Base-by-base conservation (phyloP, 2,113 vertebrate genomes). In the Catagonus wagneri region DNA sequence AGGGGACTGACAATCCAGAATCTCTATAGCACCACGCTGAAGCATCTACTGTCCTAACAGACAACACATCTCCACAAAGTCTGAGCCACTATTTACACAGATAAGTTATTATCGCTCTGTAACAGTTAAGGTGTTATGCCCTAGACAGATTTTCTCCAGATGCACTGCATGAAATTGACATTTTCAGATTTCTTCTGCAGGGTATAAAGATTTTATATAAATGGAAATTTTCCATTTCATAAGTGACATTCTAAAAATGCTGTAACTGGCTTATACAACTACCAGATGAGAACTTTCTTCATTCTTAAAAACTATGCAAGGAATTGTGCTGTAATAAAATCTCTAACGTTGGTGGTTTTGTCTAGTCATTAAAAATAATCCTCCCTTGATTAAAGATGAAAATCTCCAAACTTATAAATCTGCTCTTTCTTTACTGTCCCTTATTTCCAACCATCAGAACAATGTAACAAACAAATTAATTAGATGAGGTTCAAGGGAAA, bases 171-270 rank as follows among this genome's bases (percentile, higher is more conserved):
- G 96, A 96, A 96, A 97, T 95, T 97, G 96, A 96, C 95, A 97
- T 98, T 97, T 97, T 92, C 71, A 76, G 96, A 92, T 94, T 97
- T 95, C 95, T 95, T 90, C 96, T 94, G 93, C 87, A 94, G 92
- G 71, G 90, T 97, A 97, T 96, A 97, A 93, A 96, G 92, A 95
- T 96, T 97, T 95, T 93, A 97, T 96, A 97, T 93, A 96, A 96
- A 97, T 94, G 95, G 95, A 97, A 95, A 96, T 94, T 94, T 97
- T 86, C 72, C 71, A 81, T 96, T 96, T 95, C 83, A 25, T 95
- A 96, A 88, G 54, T 92, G 92, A 93, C 95, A 97, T 96, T 96
- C 97, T 94, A 96, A 97, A 97, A 97, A 94, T 91, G 83, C 83
- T 95, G 54, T 75, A 96, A 72, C 69, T 36, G 66, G 56, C 63